Evolutionary conservation across 2,113 vertebrate species (phyloP), one percentile per base, ranked within the genome.

Genomic region (Marcusenius ussheri): DNA sequence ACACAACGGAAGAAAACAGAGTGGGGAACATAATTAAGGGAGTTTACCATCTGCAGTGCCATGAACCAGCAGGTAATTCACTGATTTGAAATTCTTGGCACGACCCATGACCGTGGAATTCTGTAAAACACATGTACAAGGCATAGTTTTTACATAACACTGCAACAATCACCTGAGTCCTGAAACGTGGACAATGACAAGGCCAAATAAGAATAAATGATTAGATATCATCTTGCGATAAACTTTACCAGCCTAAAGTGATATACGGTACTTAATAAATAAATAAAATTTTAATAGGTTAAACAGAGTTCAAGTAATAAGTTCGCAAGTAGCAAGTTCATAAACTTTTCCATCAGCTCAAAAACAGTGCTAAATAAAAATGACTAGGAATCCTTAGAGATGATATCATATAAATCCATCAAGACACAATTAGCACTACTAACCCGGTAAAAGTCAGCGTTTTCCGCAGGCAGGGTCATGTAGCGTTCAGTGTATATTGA

Each of bases 41-140:
- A 35, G 94, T 97, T 98, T 94, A 99, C 98, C 98, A 93, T 99
- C 98, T 94, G 98, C 98, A 92, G 98, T 99, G 94, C 98, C 98
- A 90, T 99, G 98, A 95, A 99, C 95, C 93, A 99, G 97, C 89
- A 99, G 98, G 94, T 99, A 99, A 17, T 98, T 92, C 91, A 99
- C 98, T 46, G 95, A 93, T 91, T 96, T 96, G 96, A 99, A 99
- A 89, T 99, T 97, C 94, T 96, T 95, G 91, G 98, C 98, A 95
- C 97, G 96, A 91, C 92, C 96, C 91, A 96, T 99, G 91, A 99
- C 98, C 80, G 98, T 98, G 91, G 98, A 97, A 96, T 95, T 98
- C 98, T 99, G 93, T 66, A 91, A 90, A 93, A 87, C 42, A 83
- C 90, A 83, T 70, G 86, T 35, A 90, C n/a, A 56, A 91, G 24